Conservation (phyloP, 2,888 invertebrate species). For the Aleiodes leptofemur region DNA sequence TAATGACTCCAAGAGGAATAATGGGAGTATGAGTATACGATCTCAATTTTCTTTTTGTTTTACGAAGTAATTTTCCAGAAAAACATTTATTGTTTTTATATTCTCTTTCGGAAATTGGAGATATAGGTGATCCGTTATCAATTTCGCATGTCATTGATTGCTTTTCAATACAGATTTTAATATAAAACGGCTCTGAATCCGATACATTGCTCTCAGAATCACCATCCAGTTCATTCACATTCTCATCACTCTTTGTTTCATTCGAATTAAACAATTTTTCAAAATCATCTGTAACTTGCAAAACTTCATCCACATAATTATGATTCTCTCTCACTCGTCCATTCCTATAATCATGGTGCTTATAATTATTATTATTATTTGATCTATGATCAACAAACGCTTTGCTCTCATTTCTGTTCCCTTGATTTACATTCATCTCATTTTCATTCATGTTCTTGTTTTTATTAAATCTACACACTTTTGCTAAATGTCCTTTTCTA, state of each 20-base stretch:
- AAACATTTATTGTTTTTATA: too few species aligned
- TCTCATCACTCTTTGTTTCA: too few species aligned
- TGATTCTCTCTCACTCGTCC: conserved; percentile 25
- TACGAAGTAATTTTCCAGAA: too few species aligned
- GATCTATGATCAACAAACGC: not conserved
- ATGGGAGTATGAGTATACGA: not conserved
- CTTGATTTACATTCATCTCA: not conserved
- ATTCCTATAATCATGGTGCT: not conserved
- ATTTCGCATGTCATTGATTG: too few species aligned
- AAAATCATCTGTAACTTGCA: conserved; percentile 24
- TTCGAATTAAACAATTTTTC: conserved; percentile 3
- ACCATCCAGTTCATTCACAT: too few species aligned
- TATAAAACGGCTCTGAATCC: too few species aligned
- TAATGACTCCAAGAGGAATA: conserved; percentile 1
- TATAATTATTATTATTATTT: too few species aligned
- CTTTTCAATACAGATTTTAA: too few species aligned
- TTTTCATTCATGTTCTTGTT: not conserved
- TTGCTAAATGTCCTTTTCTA: conserved; percentile 32
- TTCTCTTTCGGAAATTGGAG: too few species aligned
- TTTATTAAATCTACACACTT: conserved; percentile 33
- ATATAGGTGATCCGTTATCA: too few species aligned
- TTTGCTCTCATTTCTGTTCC: not conserved
- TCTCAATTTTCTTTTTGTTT: not conserved
- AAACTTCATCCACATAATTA: conserved; percentile 34
- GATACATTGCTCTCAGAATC: too few species aligned